Evolutionary conservation across 1,140 invertebrate species (phyloP).

Genomic region (Papilio glaucus): DNA sequence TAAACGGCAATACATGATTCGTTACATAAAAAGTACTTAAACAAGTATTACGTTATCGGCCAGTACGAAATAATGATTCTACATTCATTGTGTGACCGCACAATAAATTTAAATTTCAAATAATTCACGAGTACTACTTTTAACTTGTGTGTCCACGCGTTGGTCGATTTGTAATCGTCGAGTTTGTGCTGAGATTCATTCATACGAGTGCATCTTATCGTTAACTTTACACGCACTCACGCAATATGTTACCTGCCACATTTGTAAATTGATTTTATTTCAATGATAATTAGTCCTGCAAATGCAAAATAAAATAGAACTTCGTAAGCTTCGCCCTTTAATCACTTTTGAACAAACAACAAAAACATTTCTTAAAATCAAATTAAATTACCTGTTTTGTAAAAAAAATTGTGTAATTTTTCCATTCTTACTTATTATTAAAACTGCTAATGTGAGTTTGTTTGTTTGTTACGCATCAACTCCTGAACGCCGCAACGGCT

Average conservation of each 20-base stretch:
- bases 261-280: background rate
- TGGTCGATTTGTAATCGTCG: background rate
- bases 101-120: conserved; percentile 33
- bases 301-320: no score
- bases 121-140: conserved; percentile 12
- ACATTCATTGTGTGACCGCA: conserved; percentile 27
- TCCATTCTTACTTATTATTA: no score
- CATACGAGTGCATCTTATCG: conserved; percentile 10
- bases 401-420: no score
- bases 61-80: conserved; percentile 10
- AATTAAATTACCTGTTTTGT: no score
- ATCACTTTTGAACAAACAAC: no score
- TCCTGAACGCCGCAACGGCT: no score
- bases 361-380: no score
- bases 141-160: conserved; percentile 20
- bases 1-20: conserved; percentile 17
- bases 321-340: no score
- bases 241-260: background rate
- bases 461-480: no score
- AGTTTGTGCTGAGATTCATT: conserved; percentile 29
- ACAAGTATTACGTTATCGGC: conserved; percentile 20
- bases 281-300: background rate
- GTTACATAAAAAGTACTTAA: conserved; percentile 38
- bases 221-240: background rate
- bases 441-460: no score